Evolutionary conservation across 2,113 vertebrate species (phyloP), one percentile per base, ranked within the genome.

Genomic region (Myrmecophaga tridactyla): DNA sequence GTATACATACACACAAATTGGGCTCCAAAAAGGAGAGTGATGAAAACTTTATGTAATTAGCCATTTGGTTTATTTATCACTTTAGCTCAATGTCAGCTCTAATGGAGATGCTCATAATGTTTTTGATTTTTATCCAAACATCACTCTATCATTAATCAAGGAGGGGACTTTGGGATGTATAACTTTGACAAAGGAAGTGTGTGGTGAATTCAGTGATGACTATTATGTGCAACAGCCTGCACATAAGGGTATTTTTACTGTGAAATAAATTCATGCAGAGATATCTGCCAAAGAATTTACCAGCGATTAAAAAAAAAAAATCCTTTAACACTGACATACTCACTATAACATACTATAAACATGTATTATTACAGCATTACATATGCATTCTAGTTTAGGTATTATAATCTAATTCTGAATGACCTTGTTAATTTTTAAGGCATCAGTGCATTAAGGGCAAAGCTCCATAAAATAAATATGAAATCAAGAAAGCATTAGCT

Each of bases 371-470:
- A 98, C 15, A 65, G 88, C 94, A 92, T 97, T 89, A 93, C 48
- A 31, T 95, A 98, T 39, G 96, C 80, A 94, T 98, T 97, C 96
- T 97, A 96, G 70, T 96, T 98, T 97, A 98, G 96, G 96, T 95
- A 97, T 98, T 1, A 89, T 72, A 95, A 96, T 98, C 93, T 97
- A 97, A 98, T 96, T 97, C 89, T 97, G 95, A 98, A 98, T 95
- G 96, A 98, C 92, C 86, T 97, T 98, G 90, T 97, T 98, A 97
- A 97, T 97, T 88, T 97, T 98, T 99, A 99, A 99, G 98, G 98
- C 98, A 99, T 98, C 98, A 98, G 98, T 98, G 97, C 98, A 98
- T 97, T 84, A 96, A 87, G 97, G 97, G 97, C 96, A 98, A 97
- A 98, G 96, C 91, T 97, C 83, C 93, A 95, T 76, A 94, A 97